Conservation (phyloP, 1,140 invertebrate species). For the Panagrolaimus sp. region DNA sequence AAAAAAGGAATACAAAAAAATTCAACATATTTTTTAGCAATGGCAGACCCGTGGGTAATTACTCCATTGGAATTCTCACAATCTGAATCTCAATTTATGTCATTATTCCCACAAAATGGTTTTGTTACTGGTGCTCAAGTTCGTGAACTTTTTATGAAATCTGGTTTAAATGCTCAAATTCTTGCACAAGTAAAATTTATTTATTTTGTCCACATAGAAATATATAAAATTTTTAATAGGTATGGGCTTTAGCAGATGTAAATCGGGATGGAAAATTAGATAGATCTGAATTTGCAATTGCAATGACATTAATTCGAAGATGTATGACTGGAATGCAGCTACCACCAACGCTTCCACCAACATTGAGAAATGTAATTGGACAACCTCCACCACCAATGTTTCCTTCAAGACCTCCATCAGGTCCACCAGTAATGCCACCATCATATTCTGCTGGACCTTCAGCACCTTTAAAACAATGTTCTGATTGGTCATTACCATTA, state of each 20-base stretch:
- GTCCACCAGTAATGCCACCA: slow-evolving; percentile 25
- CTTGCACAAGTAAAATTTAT: slow-evolving; percentile 25
- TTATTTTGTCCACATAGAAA: neutral
- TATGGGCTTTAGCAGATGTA: slow-evolving; percentile 41
- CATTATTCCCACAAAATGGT: slow-evolving; percentile 29
- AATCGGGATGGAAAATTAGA: slow-evolving; percentile 43
- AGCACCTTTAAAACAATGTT: slow-evolving; percentile 28
- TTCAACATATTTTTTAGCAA: neutral
- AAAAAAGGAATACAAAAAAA: no score
- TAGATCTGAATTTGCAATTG: slow-evolving; percentile 37
- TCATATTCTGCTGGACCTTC: neutral
- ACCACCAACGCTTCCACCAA: slow-evolving; percentile 30
- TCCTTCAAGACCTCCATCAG: neutral
- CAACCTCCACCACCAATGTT: slow-evolving; percentile 15
- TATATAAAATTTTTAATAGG: slow-evolving; percentile 24
- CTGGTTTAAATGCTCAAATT: slow-evolving; percentile 31
- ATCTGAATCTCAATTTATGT: slow-evolving; percentile 40
- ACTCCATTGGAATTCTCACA: slow-evolving; percentile 22
- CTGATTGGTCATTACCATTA: slow-evolving; percentile 36
- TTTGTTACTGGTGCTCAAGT: slow-evolving; percentile 39
- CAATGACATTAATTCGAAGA: slow-evolving; percentile 42
- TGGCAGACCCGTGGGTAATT: slow-evolving; percentile 19
- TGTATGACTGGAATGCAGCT: slow-evolving; percentile 25
- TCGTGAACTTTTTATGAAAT: slow-evolving; percentile 39
- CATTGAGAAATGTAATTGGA: slow-evolving; percentile 21